Base-by-base conservation (phyloP, 2,113 vertebrate genomes). In the Zapornia atra region DNA sequence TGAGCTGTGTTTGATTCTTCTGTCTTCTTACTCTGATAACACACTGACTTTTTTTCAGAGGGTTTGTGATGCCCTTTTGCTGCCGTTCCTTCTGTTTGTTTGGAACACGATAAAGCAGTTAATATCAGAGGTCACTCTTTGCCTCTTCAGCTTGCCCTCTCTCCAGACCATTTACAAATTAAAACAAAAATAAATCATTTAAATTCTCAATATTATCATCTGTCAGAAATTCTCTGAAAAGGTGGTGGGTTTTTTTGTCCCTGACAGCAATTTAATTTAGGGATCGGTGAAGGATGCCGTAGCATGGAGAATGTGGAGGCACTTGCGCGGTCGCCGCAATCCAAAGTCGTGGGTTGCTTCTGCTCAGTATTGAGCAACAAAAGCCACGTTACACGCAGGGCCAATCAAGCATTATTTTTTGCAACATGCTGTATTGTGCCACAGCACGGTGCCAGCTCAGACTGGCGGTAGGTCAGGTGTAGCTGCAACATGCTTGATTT, bases 121-220 rank as follows among this genome's bases (percentile, higher is more conserved):
- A 71, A 83, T 92, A 91, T 71, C 61, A 29, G 68, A 83, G 80
- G 31, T 75, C 82, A 46, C 51, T n/a, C 36, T 77, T 86, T 82
- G 33, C 57, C 61, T 95, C 38, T 75, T 66, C 60, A 51, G 40
- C 33, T 90, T 86, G 84, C 80, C 13, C 20, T 87, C 77, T 78
- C 50, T 84, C 33, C 29, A 51, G 68, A 68, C 66, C 88, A 29
- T 25, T 51, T 71, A 76, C 46, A 86, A 94, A 91, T 89, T 63
- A 34, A 83, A 48, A 24, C 57, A 42, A 48, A 34, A 61, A 28
- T 10, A 50, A 42, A 22, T 11, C 16, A 24, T 40, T 86, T 51
- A n/a, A 9, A 9, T 82, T 64, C 19, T 63, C 19, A 46, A 12
- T 90, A 44, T 79, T 76, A 18, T 5, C 44, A 18, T 65, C 80